Base-by-base conservation (phyloP, 2,113 vertebrate genomes). In the Myrmecophaga tridactyla region DNA sequence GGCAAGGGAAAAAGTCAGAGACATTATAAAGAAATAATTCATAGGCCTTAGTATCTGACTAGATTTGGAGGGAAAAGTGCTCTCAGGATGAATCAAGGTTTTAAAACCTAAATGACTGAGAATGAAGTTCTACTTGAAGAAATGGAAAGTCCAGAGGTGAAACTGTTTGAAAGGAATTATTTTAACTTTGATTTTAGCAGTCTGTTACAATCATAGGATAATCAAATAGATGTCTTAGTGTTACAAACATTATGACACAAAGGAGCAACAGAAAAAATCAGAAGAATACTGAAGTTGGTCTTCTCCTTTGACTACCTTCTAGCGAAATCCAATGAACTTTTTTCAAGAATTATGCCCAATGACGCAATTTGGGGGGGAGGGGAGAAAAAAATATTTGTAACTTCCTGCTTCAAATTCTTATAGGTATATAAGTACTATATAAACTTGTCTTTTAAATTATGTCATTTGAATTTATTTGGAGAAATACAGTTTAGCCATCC, bases 311-410 rank as follows among this genome's bases (percentile, higher is more conserved):
- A 83, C 8, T 21, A 73, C 13, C n/a, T 43, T 92, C 62, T 58
- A 62, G 78, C 56, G 77, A 92, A 81, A 95, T 81, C 73, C 60
- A 94, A 5, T 65, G 43, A 67, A 91, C 53, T 60, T 67, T 84
- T 53, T 87, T 78, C 46, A 86, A n/a, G 53, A 88, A 39, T 21
- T 13, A 58, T 12, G 6, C 70, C 83, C 69, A 65, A 73, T 36
- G 75, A n/a, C n/a, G n/a, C n/a, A n/a, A n/a, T n/a, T n/a, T n/a
- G n/a, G n/a, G n/a, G n/a, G n/a, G n/a, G n/a, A n/a, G n/a, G n/a
- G n/a, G n/a, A n/a, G n/a, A n/a, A n/a, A n/a, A n/a, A n/a, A n/a
- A n/a, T n/a, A n/a, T n/a, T n/a, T n/a, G n/a, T n/a, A n/a, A n/a
- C n/a, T n/a, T n/a, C n/a, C n/a, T n/a, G n/a, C n/a, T n/a, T n/a